These are phyloP conservation scores for Zenarchopterus dispar DNA, from an alignment of 2,797 vertebrate genomes.

Conservation along the genomic window DNA sequence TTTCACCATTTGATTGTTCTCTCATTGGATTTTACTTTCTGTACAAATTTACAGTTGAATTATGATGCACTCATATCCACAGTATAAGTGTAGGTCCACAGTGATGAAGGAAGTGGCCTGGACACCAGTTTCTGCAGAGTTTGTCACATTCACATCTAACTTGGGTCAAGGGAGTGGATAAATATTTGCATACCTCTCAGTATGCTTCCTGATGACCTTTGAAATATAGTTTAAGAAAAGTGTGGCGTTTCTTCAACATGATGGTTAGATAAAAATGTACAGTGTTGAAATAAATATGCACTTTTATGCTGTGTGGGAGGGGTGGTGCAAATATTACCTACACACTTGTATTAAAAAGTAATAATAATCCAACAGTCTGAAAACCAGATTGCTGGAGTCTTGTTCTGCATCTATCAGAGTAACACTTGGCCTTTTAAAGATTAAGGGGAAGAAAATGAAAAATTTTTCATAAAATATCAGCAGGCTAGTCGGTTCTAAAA, in stretches of 20 bases:
- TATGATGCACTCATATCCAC: constrained; percentile 6
- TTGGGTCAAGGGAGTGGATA: constrained; percentile 38
- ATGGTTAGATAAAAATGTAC: neutral
- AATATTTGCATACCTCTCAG: constrained; percentile 26
- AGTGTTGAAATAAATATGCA: neutral
- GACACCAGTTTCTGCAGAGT: constrained; percentile 44
- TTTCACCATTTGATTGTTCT: constrained; percentile 1
- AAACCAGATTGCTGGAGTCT: too few species aligned
- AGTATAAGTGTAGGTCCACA: neutral
- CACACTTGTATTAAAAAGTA: too few species aligned
- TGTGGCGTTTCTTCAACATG: neutral
- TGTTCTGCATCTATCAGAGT: too few species aligned
- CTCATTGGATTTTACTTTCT: neutral
- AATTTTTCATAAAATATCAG: neutral
- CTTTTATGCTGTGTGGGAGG: neutral
- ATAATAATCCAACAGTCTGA: too few species aligned
- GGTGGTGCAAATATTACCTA: too few species aligned
- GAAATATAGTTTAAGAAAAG: constrained; percentile 2
- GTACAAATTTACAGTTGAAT: constrained; percentile 14
- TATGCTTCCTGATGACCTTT: constrained; percentile 17
- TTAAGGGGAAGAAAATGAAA: neutral
- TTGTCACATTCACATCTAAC: constrained; percentile 49
- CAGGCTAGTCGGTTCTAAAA: constrained; percentile 1
- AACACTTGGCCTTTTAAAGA: neutral
- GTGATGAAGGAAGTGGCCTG: constrained; percentile 12